Percentiles rank a stretch among this genome's conserved stretches.
These are phyloP conservation scores for Orgyia antiqua DNA, from an alignment of 2,888 invertebrate genomes.

Conservation along the genomic window DNA sequence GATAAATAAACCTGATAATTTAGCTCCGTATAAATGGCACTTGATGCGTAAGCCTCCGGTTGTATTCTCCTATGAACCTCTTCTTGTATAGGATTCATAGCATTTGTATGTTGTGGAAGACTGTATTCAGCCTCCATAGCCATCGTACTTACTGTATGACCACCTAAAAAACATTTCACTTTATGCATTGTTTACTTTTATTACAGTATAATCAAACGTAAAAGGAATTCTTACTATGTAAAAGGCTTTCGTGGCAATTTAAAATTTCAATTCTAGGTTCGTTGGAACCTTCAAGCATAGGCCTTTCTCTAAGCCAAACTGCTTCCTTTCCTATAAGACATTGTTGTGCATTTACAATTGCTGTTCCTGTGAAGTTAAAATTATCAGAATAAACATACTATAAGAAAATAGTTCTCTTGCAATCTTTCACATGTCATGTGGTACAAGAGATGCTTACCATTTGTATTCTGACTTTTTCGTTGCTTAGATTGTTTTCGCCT, in stretches of 20 bases:
- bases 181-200: not conserved
- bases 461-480: constrained; percentile 59
- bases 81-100: constrained; percentile 52
- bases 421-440: too few relatives aligned
- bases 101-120: constrained; percentile 61
- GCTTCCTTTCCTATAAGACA: constrained; percentile 70
- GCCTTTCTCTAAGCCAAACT: constrained; percentile 66
- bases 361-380: constrained; percentile 42
- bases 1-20: constrained; percentile 61
- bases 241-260: constrained; percentile 63
- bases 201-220: not conserved
- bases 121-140: constrained; percentile 71
- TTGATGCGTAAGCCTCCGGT: constrained; percentile 87
- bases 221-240: constrained; percentile 45
- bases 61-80: constrained; percentile 59
- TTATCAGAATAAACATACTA: too few relatives aligned
- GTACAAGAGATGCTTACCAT: too few relatives aligned
- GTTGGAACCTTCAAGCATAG: constrained; percentile 62
- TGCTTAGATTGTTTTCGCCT: constrained; percentile 58
- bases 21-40: constrained; percentile 78
- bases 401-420: too few relatives aligned
- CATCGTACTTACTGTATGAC: constrained; percentile 61
- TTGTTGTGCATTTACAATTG: constrained; percentile 65
- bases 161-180: constrained; percentile 38
- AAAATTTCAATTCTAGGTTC: constrained; percentile 70